Percentiles rank a stretch among this genome's conserved stretches.
Evolutionary conservation across 1,140 invertebrate species (phyloP).

Genomic region (Trachelipus rathkii): DNA sequence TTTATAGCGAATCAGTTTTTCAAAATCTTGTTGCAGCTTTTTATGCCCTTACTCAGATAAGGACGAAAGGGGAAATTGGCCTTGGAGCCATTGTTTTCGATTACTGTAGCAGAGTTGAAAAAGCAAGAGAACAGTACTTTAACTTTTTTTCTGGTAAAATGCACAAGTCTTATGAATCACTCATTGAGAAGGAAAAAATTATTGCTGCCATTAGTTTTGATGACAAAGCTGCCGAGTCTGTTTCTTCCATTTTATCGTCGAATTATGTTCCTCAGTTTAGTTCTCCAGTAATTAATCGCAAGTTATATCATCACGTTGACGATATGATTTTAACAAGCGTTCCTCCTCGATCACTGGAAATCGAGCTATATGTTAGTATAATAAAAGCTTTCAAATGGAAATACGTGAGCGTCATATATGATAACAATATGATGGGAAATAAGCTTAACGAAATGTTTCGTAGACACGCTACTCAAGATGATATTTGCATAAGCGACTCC

Average conservation of each 20-base stretch:
- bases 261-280: slow-evolving; percentile 52
- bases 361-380: slow-evolving; percentile 32
- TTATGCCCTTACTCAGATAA: slow-evolving; percentile 47
- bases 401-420: slow-evolving; percentile 40
- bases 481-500: slow-evolving; percentile 40
- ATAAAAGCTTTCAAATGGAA: slow-evolving; percentile 35
- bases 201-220: slow-evolving; percentile 50
- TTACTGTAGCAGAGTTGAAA: slow-evolving; percentile 46
- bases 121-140: slow-evolving; percentile 48
- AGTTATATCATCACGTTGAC: slow-evolving; percentile 33
- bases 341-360: slow-evolving; percentile 38
- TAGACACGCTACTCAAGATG: slow-evolving; percentile 24
- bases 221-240: slow-evolving; percentile 44
- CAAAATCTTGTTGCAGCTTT: slow-evolving; percentile 46
- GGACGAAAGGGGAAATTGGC: slow-evolving; percentile 44
- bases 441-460: slow-evolving; percentile 39
- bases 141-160: slow-evolving; percentile 49
- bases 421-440: slow-evolving; percentile 37
- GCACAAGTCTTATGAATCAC: slow-evolving; percentile 27
- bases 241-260: slow-evolving; percentile 49
- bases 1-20: slow-evolving; percentile 44
- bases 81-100: slow-evolving; percentile 48
- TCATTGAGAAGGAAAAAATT: slow-evolving; percentile 45
- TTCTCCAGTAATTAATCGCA: slow-evolving; percentile 48
- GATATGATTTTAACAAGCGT: slow-evolving; percentile 38